phyloP scores from a whole-genome alignment of 2,888 invertebrate species.

The Noctua fimbriata region DNA sequence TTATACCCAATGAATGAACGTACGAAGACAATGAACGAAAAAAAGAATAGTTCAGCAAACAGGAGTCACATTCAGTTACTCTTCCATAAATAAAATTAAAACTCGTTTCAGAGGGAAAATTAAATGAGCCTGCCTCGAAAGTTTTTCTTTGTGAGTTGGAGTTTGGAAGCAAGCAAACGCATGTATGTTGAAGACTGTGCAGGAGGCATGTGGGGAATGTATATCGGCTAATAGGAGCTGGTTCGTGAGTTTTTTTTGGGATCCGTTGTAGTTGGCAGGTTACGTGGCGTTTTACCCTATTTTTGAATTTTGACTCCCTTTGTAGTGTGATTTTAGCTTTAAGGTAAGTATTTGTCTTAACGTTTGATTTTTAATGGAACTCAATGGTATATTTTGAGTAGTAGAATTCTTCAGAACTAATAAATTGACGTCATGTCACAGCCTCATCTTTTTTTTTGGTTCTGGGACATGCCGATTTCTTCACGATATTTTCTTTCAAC shows the following conservation, averaged over 20 bases:
- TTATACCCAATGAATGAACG: constrained; percentile 55
- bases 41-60: constrained; percentile 51
- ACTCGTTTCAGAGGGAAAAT: constrained; percentile 54
- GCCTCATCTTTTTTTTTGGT: neutral
- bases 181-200: constrained; percentile 22
- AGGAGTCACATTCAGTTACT: constrained; percentile 48
- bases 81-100: constrained; percentile 62
- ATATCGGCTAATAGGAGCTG: neutral
- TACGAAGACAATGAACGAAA: constrained; percentile 57
- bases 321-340: neutral
- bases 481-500: neutral
- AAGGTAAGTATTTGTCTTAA: neutral
- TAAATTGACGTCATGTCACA: neutral
- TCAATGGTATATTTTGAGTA: neutral
- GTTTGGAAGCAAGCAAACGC: constrained; percentile 38
- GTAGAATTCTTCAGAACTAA: neutral
- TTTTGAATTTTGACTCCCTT: neutral
- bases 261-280: neutral
- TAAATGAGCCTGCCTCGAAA: constrained; percentile 53
- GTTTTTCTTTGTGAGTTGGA: constrained; percentile 53
- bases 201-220: constrained; percentile 1
- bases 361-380: neutral
- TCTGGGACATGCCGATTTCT: neutral
- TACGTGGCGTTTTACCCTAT: neutral
- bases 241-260: constrained; percentile 4